Evolutionary conservation across 2,797 vertebrate genomes (phyloP).

Genomic region (Rhodeus uyekii): DNA sequence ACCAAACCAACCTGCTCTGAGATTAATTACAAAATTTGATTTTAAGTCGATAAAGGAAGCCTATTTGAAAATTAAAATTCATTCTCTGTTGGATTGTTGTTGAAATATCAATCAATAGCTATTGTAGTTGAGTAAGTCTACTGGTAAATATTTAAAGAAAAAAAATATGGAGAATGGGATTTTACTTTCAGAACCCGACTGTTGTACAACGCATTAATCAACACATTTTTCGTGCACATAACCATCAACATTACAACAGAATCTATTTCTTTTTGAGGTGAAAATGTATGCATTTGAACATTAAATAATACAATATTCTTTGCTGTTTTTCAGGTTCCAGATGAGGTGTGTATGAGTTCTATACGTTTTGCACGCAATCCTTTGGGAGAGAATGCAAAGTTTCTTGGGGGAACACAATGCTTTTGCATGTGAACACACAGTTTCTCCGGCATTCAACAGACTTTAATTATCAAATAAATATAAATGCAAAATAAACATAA

Average conservation of each 20-base stretch:
- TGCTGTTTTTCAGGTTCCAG: slow-evolving; percentile 55
- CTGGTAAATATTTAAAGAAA: not conserved
- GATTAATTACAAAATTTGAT: not conserved
- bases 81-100: not conserved
- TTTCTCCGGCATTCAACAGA: no score
- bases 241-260: not conserved
- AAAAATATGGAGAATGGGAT: not conserved
- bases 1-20: not conserved
- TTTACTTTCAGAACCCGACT: not conserved
- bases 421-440: no score
- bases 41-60: not conserved
- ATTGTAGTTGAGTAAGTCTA: no score
- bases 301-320: not conserved
- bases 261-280: not conserved
- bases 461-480: no score
- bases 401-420: no score
- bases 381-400: no score
- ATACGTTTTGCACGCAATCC: not conserved
- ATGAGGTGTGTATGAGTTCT: slow-evolving; percentile 31
- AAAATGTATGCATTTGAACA: not conserved
- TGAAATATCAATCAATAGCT: not conserved
- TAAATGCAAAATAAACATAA: no score
- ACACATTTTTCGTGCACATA: not conserved
- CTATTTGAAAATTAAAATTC: not conserved
- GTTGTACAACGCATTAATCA: not conserved